These are phyloP conservation scores for Luscinia megarhynchos DNA, from an alignment of 2,797 vertebrate genomes.

Conservation along the genomic window DNA sequence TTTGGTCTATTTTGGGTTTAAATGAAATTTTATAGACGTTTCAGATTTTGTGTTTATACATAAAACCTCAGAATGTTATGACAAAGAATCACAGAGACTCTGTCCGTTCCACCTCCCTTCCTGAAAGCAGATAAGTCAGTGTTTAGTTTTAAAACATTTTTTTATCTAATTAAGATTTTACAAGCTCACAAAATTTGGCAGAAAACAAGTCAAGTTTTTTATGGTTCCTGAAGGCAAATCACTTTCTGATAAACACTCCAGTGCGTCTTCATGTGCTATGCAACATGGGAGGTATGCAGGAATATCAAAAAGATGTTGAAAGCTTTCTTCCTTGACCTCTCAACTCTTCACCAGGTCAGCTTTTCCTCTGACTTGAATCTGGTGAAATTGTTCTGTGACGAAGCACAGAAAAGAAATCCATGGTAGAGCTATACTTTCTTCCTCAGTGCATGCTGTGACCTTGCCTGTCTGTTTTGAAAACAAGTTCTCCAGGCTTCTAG, in stretches of 20 bases:
- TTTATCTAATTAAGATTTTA: neutral
- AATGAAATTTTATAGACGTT: neutral
- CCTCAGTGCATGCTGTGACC: neutral
- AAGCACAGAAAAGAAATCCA: neutral
- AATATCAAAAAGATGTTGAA: neutral
- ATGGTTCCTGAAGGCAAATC: neutral
- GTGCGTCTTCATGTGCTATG: neutral
- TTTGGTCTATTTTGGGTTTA: neutral
- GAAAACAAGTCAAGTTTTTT: neutral
- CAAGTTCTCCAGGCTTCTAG: neutral
- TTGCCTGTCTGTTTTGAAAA: neutral
- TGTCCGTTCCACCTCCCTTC: neutral
- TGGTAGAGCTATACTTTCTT: neutral
- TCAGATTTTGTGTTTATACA: neutral
- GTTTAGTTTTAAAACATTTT: neutral
- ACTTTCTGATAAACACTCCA: neutral
- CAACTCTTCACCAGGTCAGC: neutral
- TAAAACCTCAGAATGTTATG: neutral
- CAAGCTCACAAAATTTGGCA: neutral
- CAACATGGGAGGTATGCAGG: neutral
- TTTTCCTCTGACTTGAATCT: neutral
- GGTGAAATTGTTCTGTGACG: neutral
- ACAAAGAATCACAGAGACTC: neutral
- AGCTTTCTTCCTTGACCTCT: constrained; percentile 2
- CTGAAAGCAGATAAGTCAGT: neutral